Evolutionary conservation across 2,888 invertebrate species (phyloP), one percentile per base, ranked within the genome.

Genomic region (Aphodius granarius): DNA sequence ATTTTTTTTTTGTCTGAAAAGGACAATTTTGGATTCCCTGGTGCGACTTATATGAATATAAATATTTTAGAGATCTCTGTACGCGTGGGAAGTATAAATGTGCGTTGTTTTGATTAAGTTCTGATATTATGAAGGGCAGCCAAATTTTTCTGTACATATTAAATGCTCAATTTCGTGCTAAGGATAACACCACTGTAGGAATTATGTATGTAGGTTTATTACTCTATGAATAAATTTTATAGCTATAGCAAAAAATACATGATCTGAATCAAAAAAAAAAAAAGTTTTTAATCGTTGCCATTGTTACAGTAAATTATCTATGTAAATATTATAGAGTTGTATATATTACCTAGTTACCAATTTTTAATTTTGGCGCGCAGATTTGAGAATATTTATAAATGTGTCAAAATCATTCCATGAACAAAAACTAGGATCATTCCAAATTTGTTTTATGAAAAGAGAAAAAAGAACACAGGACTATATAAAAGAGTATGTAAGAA

Each of bases 271-370:
- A 71, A 77, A 75, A 63, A 6, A 65, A 65, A 64, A 20, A 66
- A 75, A 43, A 21, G 62, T 71, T 75, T 76, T 73, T 72, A 78
- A 76, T 65, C 72, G 78, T 78, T 78, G 78, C 78, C 78, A 78
- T 78, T 76, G 71, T 65, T 65, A 18, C n/a, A 65, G 65, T 65
- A 19, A 65, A 16, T 16, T 65, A 19, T 65, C 13, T 65, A 19
- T 65, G 65, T 65, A 65, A 65, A 65, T 65, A 65, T 65, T 9
- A 65, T 16, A 65, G 16, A 18, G 3, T 5, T 18, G 19, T 65
- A 65, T 15, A 18, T 65, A 65, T 65, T 65, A 19, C 19, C 65
- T 65, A 19, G 65, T 65, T 65, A 65, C 65, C 65, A 65, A 65
- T 18, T 65, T 43, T 43, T 9, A 6, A 43, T 43, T 43, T 43